Conservation (phyloP, 2,797 vertebrate species). For the Hybognathus amarus region DNA sequence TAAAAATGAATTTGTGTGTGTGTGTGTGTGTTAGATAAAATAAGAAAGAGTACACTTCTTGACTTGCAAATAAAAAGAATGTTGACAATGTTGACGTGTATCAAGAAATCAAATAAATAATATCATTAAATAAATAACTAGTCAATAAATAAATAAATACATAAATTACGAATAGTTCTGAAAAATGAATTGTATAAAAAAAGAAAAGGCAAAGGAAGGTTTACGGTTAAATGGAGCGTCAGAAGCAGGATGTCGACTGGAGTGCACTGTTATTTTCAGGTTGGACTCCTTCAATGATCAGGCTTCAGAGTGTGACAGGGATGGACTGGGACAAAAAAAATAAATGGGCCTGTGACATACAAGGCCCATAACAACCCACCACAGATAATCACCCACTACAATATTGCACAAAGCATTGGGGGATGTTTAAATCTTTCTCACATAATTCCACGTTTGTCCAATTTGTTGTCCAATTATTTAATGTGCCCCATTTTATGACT, state of each 20-base stretch:
- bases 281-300: slow-evolving; percentile 61
- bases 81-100: slow-evolving; percentile 67
- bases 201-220: slow-evolving; percentile 28
- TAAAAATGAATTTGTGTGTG: background rate
- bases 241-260: slow-evolving; percentile 66
- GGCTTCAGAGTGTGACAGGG: slow-evolving; percentile 26
- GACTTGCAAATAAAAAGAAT: slow-evolving; percentile 72
- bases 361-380: background rate
- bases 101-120: slow-evolving; percentile 82
- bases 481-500: background rate
- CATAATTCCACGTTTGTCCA: background rate
- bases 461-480: background rate
- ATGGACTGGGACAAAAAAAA: slow-evolving; percentile 7
- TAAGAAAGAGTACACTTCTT: slow-evolving; percentile 56
- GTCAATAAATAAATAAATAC: slow-evolving; percentile 89
- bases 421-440: background rate
- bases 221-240: slow-evolving; percentile 54
- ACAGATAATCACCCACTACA: background rate
- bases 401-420: background rate
- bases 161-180: slow-evolving; percentile 75
- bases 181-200: slow-evolving; percentile 63
- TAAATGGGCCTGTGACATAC: background rate
- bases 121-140: slow-evolving; percentile 82
- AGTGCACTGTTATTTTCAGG: slow-evolving; percentile 64
- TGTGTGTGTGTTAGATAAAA: slow-evolving; percentile 10